Base-by-base conservation (phyloP, 30 jellyfish, hydroid and myxozoan genomes). In the Hydra vulgaris region DNA sequence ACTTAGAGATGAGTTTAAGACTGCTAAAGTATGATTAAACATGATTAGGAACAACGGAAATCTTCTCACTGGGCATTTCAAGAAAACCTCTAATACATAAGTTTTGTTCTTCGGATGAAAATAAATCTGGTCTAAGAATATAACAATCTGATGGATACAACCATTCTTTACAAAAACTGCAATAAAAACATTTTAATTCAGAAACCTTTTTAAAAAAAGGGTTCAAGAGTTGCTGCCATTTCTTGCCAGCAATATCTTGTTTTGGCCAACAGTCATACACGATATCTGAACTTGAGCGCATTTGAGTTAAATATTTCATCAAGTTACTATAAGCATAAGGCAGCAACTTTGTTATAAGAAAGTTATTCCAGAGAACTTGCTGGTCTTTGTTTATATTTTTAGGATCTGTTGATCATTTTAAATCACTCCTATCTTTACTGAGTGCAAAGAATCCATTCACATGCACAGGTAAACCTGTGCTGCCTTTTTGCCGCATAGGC, bases 381-480 rank as follows among this genome's bases (percentile, higher is more conserved):
- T n/a, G n/a, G n/a, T 88, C 96, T 25, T 74, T 83, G 84, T 21
- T 25, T 23, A 3, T 70, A 40, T 66, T 76, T 12, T 68, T 74
- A 17, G 83, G 70, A 21, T 27, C 27, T n/a, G 95, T 54, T 8
- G 75, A 75, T 94, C 96, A 88, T 53, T 88, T 88, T 81, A 88
- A 70, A 66, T 88, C 96, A 53, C 77, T 82, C n/a, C 96, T 23
- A 81, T 88, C 96, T 16, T 83, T 82, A n/a, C 89, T 84, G 25
- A 88, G 90, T 0, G 96, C 94, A 73, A 88, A 88, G 74, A 19
- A 83, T 25, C 96, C 96, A 56, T 88, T 88, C 25, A 88, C 88
- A 70, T 88, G 96, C 12, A 88, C 94, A n/a, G 96, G 94, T 17
- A 88, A 83, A 0, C 95, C 93, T 4, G 96, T 88, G 26, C 71